A percentile compares a stretch with the other conserved stretches of the same genome.
Evolutionary conservation across 2,113 vertebrate species (phyloP).

Genomic region (Lampris incognitus): DNA sequence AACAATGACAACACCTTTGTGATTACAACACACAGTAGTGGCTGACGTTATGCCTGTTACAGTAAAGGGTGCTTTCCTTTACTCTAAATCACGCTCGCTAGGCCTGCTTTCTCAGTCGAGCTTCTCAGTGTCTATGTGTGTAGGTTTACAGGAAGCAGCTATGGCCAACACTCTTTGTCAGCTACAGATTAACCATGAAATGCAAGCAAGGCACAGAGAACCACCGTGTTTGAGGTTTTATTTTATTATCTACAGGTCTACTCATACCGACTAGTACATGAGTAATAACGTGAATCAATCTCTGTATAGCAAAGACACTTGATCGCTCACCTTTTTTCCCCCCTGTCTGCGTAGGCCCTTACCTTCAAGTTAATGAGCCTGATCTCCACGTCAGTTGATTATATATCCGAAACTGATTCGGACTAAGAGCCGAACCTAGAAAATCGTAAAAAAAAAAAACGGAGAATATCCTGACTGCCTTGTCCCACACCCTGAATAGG

Average conservation of each 20-base stretch:
- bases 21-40: conserved; percentile 66
- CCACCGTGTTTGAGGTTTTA: conserved; percentile 1
- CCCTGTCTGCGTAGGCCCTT: conserved; percentile 39
- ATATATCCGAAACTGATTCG: conserved; percentile 55
- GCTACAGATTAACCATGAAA: conserved; percentile 63
- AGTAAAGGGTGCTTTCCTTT: conserved; percentile 72
- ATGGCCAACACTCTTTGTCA: conserved; percentile 42
- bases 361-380: conserved; percentile 41
- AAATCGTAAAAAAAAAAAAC: conserved; percentile 45
- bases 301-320: conserved; percentile 49
- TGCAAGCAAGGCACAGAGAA: conserved; percentile 73
- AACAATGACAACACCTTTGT: conserved; percentile 66
- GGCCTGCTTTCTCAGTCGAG: conserved; percentile 46
- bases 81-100: conserved; percentile 48
- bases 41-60: conserved; percentile 73
- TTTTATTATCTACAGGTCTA: conserved; percentile 31
- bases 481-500: conserved; percentile 64
- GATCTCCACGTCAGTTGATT: conserved; percentile 45
- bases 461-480: neutral
- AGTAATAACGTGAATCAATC: conserved; percentile 33
- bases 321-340: conserved; percentile 29
- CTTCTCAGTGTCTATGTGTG: conserved; percentile 27
- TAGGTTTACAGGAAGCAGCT: conserved; percentile 64
- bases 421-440: conserved; percentile 58
- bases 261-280: neutral